Evolutionary conservation across 2,888 invertebrate genomes (phyloP), one percentile per base, ranked within the genome.

Genomic region (Stenodema calcarata): DNA sequence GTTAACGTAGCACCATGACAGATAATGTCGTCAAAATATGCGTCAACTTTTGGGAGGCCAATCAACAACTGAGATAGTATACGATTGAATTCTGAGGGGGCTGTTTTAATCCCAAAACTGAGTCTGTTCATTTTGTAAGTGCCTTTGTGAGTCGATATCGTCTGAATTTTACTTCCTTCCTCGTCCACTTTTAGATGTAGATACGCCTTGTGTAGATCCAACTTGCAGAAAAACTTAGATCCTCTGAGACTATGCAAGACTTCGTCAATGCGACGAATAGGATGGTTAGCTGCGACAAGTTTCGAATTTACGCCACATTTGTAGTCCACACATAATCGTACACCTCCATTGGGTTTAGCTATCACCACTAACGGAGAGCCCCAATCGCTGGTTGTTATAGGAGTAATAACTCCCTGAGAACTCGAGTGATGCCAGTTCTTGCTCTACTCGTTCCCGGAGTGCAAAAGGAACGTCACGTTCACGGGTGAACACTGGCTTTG

Each of bases 221-320:
- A 44, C 18, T 84, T 84, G 18, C 84, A 84, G 28, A 84, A 84
- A 28, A 75, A 84, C 28, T 16, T 84, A 0, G 75, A 84, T n/a
- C 84, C 84, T 75, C 78, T 76, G 54, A 78, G 76, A 78, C 54
- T 84, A 18, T 75, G 82, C 41, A 79, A 44, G 42, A 84, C 85
- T 70, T 89, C 89, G 30, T 88, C 87, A 30, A 89, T 87, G 18
- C 73, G 42, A 3, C 54, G 75, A 7, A 89, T 88, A 23, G 89
- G 89, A 30, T 87, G 89, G 50, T 89, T 87, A 73, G 88, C 88
- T n/a, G 83, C 44, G 1, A 89, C 82, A 27, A 90, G 28, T 81
- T 87, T 87, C 28, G 47, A 11, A 18, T 84, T 75, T 6, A 84
- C 84, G 1, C 84, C 84, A 73, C 23, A n/a, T 27, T 84, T 84